Evolutionary conservation across 2,113 vertebrate species (phyloP).

Genomic region (Eurypyga helias): DNA sequence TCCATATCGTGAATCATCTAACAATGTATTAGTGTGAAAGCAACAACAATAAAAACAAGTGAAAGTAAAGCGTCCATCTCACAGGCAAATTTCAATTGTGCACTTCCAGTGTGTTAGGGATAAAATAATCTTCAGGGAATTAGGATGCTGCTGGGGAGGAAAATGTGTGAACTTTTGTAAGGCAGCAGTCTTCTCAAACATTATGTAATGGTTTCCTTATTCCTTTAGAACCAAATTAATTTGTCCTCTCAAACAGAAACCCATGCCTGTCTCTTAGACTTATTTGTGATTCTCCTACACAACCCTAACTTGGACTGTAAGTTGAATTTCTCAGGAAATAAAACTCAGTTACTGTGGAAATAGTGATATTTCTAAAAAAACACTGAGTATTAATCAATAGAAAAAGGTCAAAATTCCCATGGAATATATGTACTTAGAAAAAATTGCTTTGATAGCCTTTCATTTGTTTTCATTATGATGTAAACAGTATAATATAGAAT

Average conservation of each 20-base stretch:
- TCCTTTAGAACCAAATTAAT: neutral
- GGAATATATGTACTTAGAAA: neutral
- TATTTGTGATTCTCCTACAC: neutral
- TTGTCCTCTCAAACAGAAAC: neutral
- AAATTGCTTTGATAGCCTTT: neutral
- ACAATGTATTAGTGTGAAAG: neutral
- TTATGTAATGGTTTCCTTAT: neutral
- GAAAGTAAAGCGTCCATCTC: neutral
- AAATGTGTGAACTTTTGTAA: slow-evolving; percentile 42
- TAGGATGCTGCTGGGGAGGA: slow-evolving; percentile 54
- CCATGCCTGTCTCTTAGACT: neutral
- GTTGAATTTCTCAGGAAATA: neutral
- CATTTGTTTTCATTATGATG: neutral
- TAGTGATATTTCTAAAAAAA: neutral
- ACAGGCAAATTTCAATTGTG: neutral
- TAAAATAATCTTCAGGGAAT: slow-evolving; percentile 43
- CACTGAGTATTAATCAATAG: neutral
- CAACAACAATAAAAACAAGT: neutral
- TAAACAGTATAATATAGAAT: neutral
- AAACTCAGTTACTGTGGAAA: neutral
- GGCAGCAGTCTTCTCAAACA: neutral
- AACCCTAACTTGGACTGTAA: neutral
- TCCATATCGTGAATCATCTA: neutral
- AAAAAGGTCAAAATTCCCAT: neutral
- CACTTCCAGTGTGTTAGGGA: neutral